phyloP scores from a whole-genome alignment of 2,113 vertebrate species.

The Tyrannus savana region DNA sequence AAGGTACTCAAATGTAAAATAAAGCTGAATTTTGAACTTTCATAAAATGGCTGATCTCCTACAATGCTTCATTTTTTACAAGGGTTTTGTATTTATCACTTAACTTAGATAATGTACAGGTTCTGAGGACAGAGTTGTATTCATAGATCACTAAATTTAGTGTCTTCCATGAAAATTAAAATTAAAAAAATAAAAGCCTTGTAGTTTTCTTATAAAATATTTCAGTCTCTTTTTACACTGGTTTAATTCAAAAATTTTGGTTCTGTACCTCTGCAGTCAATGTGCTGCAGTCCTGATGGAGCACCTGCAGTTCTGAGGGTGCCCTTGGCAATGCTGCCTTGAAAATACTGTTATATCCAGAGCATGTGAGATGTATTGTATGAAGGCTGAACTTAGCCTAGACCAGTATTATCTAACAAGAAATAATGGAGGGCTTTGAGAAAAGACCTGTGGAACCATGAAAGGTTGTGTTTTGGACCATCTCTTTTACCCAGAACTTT shows the following conservation, averaged over 20 bases:
- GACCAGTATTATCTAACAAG: not conserved
- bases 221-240: not conserved
- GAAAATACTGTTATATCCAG: not conserved
- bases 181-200: not conserved
- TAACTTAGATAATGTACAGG: not conserved
- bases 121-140: not conserved
- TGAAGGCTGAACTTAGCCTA: not conserved
- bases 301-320: too few species aligned
- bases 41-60: not conserved
- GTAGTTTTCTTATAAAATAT: not conserved
- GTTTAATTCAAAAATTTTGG: not conserved
- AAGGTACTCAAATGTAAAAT: conserved; percentile 4
- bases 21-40: not conserved
- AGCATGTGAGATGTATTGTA: fast-evolving
- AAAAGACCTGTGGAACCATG: not conserved
- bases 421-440: not conserved
- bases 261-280: not conserved
- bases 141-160: not conserved
- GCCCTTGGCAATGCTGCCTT: not conserved
- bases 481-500: not conserved
- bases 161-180: not conserved
- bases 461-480: not conserved
- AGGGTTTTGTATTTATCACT: not conserved
- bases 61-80: not conserved
- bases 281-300: not conserved